Conservation (phyloP, 2,888 invertebrate genomes). For the Melanostoma mellinum region DNA sequence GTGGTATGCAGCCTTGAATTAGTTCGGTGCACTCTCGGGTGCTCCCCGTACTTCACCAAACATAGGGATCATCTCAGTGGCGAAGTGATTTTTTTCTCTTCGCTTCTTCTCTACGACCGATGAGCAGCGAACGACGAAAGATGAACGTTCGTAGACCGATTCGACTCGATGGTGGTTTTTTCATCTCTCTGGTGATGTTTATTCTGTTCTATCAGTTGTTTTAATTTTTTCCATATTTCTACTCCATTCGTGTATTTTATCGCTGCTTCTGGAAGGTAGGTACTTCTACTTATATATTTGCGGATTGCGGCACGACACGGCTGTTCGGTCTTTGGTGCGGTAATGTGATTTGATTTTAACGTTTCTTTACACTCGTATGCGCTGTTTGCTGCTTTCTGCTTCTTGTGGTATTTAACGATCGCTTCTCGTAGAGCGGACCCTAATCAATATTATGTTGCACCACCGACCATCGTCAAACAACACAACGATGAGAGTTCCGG, state of each 20-base stretch:
- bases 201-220: constrained; percentile 53
- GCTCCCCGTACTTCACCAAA: constrained; percentile 54
- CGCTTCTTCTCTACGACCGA: constrained; percentile 40
- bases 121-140: constrained; percentile 7
- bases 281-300: constrained; percentile 32
- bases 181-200: constrained; percentile 32
- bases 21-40: constrained; percentile 82
- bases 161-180: constrained; percentile 28
- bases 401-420: constrained; percentile 64
- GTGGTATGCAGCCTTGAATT: constrained; percentile 83
- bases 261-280: constrained; percentile 54
- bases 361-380: constrained; percentile 33
- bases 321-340: constrained; percentile 1
- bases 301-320: too few species aligned
- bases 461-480: constrained; percentile 24
- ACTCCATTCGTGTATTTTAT: constrained; percentile 63
- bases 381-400: constrained; percentile 11
- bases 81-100: constrained; percentile 3
- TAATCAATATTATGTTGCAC: constrained; percentile 70
- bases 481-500: constrained; percentile 60
- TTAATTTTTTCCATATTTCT: constrained; percentile 49
- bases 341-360: constrained; percentile 53
- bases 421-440: constrained; percentile 45
- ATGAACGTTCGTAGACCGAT: too few species aligned
- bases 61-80: constrained; percentile 54